Percentiles rank a stretch among this genome's conserved stretches.
phyloP scores from a whole-genome alignment of 2,797 vertebrate genomes.

The Philypnodon macrostomus region DNA sequence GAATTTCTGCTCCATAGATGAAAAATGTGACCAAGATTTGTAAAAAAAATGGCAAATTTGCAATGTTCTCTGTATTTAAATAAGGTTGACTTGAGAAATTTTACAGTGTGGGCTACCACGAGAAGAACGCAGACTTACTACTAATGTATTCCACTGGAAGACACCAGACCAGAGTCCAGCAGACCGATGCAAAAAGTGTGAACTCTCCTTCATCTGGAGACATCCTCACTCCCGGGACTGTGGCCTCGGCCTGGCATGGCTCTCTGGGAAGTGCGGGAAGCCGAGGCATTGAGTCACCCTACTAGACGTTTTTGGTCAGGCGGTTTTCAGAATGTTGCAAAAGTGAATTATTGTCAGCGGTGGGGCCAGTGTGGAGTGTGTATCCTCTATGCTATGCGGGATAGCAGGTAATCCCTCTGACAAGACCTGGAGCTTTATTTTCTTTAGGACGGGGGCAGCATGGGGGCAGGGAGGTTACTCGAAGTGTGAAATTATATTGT shows the following conservation, averaged over 20 bases:
- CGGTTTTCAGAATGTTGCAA: constrained; percentile 61
- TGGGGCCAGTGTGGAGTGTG: constrained; percentile 57
- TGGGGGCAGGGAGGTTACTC: constrained; percentile 13
- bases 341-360: constrained; percentile 57
- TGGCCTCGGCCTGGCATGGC: constrained; percentile 55
- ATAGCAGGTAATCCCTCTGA: constrained; percentile 74
- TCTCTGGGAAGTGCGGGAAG: constrained; percentile 72
- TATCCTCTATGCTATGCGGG: constrained; percentile 69
- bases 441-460: constrained; percentile 22
- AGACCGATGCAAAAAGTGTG: constrained; percentile 47
- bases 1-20: too few species aligned
- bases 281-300: constrained; percentile 69
- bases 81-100: too few species aligned
- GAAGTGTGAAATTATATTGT: constrained; percentile 67
- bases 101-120: constrained; percentile 38
- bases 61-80: too few species aligned
- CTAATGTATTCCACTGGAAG: constrained; percentile 61
- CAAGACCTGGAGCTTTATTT: constrained; percentile 67
- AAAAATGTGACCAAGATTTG: too few species aligned
- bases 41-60: too few species aligned
- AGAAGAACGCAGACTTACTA: constrained; percentile 22
- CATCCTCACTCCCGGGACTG: constrained; percentile 46
- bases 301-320: constrained; percentile 61
- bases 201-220: constrained; percentile 64
- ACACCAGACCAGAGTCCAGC: constrained; percentile 33